Evolutionary conservation across 1,140 invertebrate genomes (phyloP).

Genomic region (Belonocnema kinseyi): DNA sequence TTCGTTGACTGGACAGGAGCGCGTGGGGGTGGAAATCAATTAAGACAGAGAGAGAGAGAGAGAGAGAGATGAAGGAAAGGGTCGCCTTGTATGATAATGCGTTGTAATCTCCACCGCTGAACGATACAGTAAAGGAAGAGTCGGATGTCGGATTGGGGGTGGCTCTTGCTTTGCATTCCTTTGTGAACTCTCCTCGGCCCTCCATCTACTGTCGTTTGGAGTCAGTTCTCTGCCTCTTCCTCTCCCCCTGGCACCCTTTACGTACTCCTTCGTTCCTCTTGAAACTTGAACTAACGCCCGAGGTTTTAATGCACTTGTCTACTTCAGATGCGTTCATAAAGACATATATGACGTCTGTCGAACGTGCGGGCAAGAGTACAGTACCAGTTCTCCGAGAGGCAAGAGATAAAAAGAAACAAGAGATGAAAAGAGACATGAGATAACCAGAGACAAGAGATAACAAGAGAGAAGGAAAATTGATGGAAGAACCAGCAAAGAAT

Average conservation of each 20-base stretch:
- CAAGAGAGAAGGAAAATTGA: constrained; percentile 15
- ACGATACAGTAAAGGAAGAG: constrained; percentile 62
- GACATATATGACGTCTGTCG: constrained; percentile 71
- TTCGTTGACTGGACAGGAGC: constrained; percentile 28
- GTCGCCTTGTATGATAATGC: constrained; percentile 73
- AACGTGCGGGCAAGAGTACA: constrained; percentile 58
- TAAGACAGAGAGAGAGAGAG: constrained; percentile 56
- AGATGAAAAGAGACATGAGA: constrained; percentile 42
- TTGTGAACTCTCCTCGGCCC: constrained; percentile 69
- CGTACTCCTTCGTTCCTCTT: constrained; percentile 60
- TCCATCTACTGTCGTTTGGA: constrained; percentile 56
- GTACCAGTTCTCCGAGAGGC: constrained; percentile 54
- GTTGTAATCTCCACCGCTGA: constrained; percentile 60
- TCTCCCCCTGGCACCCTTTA: constrained; percentile 47
- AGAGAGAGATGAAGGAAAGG: constrained; percentile 55
- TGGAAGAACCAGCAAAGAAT: constrained; percentile 39
- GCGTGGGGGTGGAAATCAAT: constrained; percentile 66
- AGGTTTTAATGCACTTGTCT: constrained; percentile 76
- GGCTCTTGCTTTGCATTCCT: constrained; percentile 76
- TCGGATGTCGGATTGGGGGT: constrained; percentile 54
- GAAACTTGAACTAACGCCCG: constrained; percentile 73
- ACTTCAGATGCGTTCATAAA: constrained; percentile 74
- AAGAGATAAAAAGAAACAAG: constrained; percentile 48
- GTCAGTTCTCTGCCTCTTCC: constrained; percentile 40
- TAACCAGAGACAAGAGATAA: constrained; percentile 35